Percentiles rank a stretch among this genome's conserved stretches.
Conservation (phyloP, 2,888 invertebrate species). For the Antheraea assamensis region DNA sequence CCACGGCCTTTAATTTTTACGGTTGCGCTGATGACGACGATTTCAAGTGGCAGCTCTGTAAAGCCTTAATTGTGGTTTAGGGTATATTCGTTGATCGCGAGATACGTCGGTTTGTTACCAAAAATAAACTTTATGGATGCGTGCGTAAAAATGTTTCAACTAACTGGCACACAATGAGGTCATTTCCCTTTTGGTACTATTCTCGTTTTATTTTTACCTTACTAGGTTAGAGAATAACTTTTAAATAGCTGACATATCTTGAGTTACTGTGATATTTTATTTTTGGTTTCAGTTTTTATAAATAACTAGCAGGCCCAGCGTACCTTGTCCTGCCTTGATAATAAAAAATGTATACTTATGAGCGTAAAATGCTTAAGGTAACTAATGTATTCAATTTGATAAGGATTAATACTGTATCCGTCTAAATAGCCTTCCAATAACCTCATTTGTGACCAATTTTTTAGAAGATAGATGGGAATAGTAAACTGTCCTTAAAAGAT, state of each 20-base stretch:
- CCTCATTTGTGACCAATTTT: too few relatives aligned
- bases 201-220: slow-evolving; percentile 64
- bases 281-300: background rate
- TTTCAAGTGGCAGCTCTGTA: slow-evolving; percentile 56
- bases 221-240: slow-evolving; percentile 46
- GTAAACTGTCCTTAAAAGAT: too few relatives aligned
- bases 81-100: slow-evolving; percentile 67
- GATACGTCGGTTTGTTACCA: slow-evolving; percentile 63
- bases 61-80: slow-evolving; percentile 65
- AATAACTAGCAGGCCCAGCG: too few relatives aligned
- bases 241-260: slow-evolving; percentile 23
- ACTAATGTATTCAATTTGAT: too few relatives aligned
- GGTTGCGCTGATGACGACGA: slow-evolving; percentile 57
- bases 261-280: background rate
- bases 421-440: too few relatives aligned
- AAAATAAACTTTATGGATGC: slow-evolving; percentile 74
- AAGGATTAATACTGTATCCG: too few relatives aligned
- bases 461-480: too few relatives aligned
- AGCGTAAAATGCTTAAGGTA: too few relatives aligned
- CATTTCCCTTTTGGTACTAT: slow-evolving; percentile 73
- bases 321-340: too few relatives aligned
- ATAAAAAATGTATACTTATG: too few relatives aligned
- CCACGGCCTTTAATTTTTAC: slow-evolving; percentile 43
- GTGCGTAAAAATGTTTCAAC: slow-evolving; percentile 71
- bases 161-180: slow-evolving; percentile 66